Percentiles rank a stretch among this genome's conserved stretches.
Conservation (phyloP, 2,888 invertebrate species). For the Busseola fusca region DNA sequence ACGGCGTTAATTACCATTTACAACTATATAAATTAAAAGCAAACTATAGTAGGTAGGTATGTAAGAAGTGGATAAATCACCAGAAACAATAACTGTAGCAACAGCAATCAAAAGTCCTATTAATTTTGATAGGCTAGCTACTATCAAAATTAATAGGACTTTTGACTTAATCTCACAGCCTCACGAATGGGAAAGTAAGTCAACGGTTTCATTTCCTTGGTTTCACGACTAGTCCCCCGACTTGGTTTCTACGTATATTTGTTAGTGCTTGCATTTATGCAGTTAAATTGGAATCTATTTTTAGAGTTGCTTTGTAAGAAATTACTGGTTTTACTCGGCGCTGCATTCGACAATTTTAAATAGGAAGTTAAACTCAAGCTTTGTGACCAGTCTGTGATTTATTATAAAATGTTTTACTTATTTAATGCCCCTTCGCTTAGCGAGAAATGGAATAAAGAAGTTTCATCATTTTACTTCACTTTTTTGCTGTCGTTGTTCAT, state of each 20-base stretch:
- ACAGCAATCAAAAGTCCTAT: no score
- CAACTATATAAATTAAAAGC: background rate
- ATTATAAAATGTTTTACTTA: background rate
- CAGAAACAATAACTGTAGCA: background rate
- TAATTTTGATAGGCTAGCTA: no score
- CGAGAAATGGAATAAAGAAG: background rate
- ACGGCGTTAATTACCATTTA: background rate
- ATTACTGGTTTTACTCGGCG: slow-evolving; percentile 8
- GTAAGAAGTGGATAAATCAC: background rate
- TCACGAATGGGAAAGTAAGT: background rate
- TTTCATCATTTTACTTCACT: background rate
- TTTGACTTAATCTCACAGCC: background rate
- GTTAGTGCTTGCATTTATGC: slow-evolving; percentile 16
- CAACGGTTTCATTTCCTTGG: background rate
- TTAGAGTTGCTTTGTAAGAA: slow-evolving; percentile 25
- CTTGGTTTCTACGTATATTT: slow-evolving; percentile 11
- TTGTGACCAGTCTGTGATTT: background rate
- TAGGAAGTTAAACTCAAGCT: background rate
- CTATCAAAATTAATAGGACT: background rate
- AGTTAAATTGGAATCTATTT: slow-evolving; percentile 36
- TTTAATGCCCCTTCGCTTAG: background rate
- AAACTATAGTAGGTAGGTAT: background rate
- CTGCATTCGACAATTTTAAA: slow-evolving; percentile 15
- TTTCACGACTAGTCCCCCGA: background rate
- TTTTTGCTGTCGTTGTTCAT: background rate